A percentile compares a stretch with the other conserved stretches of the same genome.
These are phyloP conservation scores for Aldabrachelys gigantea DNA, from an alignment of 2,113 vertebrate species.

Conservation along the genomic window DNA sequence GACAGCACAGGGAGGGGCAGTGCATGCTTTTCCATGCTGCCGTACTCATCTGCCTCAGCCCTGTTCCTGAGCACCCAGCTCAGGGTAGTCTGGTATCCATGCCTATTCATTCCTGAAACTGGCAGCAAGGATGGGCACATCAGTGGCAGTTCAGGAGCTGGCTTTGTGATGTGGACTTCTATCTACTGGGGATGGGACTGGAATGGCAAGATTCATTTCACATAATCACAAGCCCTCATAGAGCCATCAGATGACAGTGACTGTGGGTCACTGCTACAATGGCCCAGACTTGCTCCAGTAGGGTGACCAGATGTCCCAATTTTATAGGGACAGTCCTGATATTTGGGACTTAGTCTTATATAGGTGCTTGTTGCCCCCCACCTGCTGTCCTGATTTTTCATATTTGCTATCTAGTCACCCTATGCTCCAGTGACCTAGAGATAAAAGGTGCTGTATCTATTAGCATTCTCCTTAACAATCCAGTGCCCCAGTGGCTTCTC, in stretches of 20 bases:
- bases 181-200: neutral
- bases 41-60: neutral
- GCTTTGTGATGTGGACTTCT: conserved; percentile 47
- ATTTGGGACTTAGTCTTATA: too few relatives aligned
- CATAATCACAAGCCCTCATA: conserved; percentile 63
- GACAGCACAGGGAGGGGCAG: neutral
- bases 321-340: too few relatives aligned
- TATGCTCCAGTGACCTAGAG: conserved; percentile 53
- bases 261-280: conserved; percentile 36
- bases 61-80: conserved; percentile 10
- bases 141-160: conserved; percentile 11
- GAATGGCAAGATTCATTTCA: conserved; percentile 59
- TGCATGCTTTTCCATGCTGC: neutral
- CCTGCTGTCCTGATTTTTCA: too few relatives aligned
- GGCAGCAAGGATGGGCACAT: conserved; percentile 39
- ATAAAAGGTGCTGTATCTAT: conserved; percentile 60
- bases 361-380: too few relatives aligned
- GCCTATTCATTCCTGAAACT: conserved; percentile 32
- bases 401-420: too few relatives aligned
- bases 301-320: too few relatives aligned
- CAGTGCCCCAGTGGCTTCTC: conserved; percentile 52
- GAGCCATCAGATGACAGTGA: conserved; percentile 66
- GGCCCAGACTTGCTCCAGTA: conserved; percentile 59
- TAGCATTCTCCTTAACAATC: conserved; percentile 47
- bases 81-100: neutral